phyloP scores from a whole-genome alignment of 2,888 invertebrate species.

The Thecophora atra region DNA sequence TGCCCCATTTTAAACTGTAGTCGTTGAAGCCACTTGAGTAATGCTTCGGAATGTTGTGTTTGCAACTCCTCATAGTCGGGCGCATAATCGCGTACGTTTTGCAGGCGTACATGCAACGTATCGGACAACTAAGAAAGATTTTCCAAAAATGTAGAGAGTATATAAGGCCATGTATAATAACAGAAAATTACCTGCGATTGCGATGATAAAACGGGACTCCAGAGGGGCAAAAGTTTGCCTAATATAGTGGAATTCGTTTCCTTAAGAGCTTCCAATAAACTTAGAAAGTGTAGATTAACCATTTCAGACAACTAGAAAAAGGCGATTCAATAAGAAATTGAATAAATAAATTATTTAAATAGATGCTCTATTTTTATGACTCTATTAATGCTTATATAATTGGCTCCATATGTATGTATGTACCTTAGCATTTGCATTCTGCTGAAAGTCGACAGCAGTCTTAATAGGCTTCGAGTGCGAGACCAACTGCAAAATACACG shows the following conservation, averaged over 20 bases:
- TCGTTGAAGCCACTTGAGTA: constrained; percentile 87
- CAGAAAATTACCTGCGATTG: constrained; percentile 73
- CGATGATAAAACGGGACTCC: constrained; percentile 96
- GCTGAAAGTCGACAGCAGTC: constrained; percentile 53
- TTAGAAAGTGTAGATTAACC: constrained; percentile 96
- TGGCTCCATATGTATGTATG: too few relatives aligned
- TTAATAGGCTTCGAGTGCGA: constrained; percentile 89
- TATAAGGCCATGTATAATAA: neutral
- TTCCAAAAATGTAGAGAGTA: neutral
- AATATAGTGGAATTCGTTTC: constrained; percentile 95
- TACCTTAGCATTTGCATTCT: constrained; percentile 53
- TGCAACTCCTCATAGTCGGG: constrained; percentile 66
- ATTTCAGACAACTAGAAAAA: constrained; percentile 87
- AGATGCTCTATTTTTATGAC: neutral
- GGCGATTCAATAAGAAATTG: neutral
- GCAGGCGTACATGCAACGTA: constrained; percentile 85
- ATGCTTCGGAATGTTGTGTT: constrained; percentile 66
- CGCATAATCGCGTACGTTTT: constrained; percentile 86
- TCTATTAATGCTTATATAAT: too few relatives aligned
- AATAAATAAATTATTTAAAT: neutral
- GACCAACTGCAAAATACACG: constrained; percentile 91
- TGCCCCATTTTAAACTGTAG: constrained; percentile 98
- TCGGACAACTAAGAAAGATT: constrained; percentile 77
- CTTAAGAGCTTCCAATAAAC: constrained; percentile 91
- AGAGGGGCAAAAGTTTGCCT: constrained; percentile 90